Evolutionary conservation across 2,888 invertebrate species (phyloP), one percentile per base, ranked within the genome.

Genomic region (Trichogramma evanescens): DNA sequence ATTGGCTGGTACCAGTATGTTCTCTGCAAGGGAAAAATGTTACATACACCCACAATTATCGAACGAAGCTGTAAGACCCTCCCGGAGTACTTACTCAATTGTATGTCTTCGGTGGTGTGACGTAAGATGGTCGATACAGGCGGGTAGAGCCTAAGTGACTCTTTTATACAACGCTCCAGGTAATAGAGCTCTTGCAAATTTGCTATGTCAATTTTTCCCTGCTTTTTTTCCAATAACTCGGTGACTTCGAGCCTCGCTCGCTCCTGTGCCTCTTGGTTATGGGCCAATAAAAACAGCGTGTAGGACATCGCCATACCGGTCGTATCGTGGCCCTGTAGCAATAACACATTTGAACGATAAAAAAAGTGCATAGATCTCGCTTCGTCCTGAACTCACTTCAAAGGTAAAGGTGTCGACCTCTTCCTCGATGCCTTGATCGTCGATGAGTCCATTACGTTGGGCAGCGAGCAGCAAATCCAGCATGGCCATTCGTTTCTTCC

Each of bases 81-180:
- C 9, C 5, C 46, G 46, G 5, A 10, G 8, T 46, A 53, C 45
- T 45, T 56, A 62, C 58, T 58, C 44, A 62, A 50, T 62, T 62
- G 55, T 9, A 62, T 26, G n/a, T 62, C 62, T 8, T 62, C 39
- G 8, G 52, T 5, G 3, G 50, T 50, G 6, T 62, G 56, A 5
- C 62, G 59, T 13, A 59, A n/a, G 10, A 62, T 41, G 3, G 56
- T 59, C 7, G 59, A 6, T 5, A 88, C 86, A 67, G 86, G 86
- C 0, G 89, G 88, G 66, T 83, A 86, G 6, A 88, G 71, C 54
- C 88, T 76, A 56, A 88, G 69, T 0, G 86, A 80, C 72, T 88
- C 88, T 72, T 88, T 88, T 52, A 88, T 84, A 66, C 86, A 87
- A 67, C 83, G 83, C 67, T 88, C 88, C 63, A 88, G 78, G 69